Base-by-base conservation (phyloP, 2,888 invertebrate species). In the Andrena praecox region DNA sequence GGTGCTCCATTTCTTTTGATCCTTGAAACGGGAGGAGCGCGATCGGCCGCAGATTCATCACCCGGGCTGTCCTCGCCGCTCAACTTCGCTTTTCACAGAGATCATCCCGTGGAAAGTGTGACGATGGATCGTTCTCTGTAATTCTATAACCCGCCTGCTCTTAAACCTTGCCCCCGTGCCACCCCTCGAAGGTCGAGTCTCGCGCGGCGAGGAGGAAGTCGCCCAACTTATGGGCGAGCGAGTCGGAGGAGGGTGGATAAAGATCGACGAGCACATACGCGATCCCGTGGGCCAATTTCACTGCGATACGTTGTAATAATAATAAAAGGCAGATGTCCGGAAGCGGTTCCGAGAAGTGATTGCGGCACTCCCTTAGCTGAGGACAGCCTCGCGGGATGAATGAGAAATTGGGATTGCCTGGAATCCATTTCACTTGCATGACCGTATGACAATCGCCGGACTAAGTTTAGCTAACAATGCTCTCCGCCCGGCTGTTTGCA, bases 361-460 rank as follows among this genome's bases (percentile, higher is more conserved):
- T 33, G 42, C 27, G 10, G 4, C 66, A 42, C 29, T 42, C n/a
- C n/a, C 29, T 42, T 7, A 8, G 16, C 16, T 4, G 33, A 67
- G 52, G 50, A 67, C 20, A 60, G 24, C 3, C 16, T 27, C 1
- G 1, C 5, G 54, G 54, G 5, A 69, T 20, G 27, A 54, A 73
- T 62, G 70, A 50, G 62, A 63, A 63, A 50, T 42, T 6, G 10
- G 50, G 48, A 48, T 48, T 60, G 56, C 10, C 8, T 54, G 27
- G 71, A 74, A 63, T 82, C 35, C 42, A 73, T 85, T 80, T 67
- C 80, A 82, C 77, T 85, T 85, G 72, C 80, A 80, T 62, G 72
- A 48, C 52, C n/a, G 54, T 75, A 78, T 48, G 77, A 70, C 73
- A 81, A 78, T 81, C 78, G 7, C 12, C 10, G 48, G 59, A 48